These are phyloP conservation scores for Pycnonotus jocosus DNA, from an alignment of 2,113 vertebrate genomes.

Conservation along the genomic window DNA sequence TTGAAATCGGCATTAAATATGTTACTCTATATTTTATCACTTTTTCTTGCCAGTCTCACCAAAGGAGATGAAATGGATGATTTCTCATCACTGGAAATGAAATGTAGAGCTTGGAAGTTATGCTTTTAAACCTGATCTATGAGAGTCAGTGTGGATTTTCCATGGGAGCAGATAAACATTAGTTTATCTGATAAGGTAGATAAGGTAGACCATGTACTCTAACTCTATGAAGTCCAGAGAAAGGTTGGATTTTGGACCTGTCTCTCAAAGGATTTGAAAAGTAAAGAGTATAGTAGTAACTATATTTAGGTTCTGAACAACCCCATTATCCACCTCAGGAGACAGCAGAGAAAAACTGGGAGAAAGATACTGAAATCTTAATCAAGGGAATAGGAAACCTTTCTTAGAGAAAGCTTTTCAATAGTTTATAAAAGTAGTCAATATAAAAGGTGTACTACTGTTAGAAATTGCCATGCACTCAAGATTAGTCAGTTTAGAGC, in stretches of 20 bases:
- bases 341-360: not conserved
- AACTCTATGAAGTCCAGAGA: not conserved
- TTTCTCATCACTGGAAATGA: too few species aligned
- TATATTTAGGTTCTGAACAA: not conserved
- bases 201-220: accelerated
- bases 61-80: not conserved
- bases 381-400: not conserved
- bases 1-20: not conserved
- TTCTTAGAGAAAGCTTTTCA: not conserved
- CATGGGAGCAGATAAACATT: not conserved
- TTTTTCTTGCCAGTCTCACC: not conserved
- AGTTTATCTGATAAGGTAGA: too few species aligned
- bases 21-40: not conserved
- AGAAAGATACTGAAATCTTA: not conserved
- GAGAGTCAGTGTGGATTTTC: not conserved
- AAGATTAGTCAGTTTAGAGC: not conserved
- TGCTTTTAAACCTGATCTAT: not conserved
- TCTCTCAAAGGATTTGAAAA: not conserved
- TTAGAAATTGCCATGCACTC: not conserved
- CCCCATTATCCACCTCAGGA: accelerated
- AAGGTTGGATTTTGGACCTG: not conserved
- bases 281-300: not conserved
- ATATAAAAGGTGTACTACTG: accelerated
- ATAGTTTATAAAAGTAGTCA: not conserved
- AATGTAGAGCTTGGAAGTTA: not conserved